phyloP scores from a whole-genome alignment of 2,888 invertebrate species.

The Tachina grossa region DNA sequence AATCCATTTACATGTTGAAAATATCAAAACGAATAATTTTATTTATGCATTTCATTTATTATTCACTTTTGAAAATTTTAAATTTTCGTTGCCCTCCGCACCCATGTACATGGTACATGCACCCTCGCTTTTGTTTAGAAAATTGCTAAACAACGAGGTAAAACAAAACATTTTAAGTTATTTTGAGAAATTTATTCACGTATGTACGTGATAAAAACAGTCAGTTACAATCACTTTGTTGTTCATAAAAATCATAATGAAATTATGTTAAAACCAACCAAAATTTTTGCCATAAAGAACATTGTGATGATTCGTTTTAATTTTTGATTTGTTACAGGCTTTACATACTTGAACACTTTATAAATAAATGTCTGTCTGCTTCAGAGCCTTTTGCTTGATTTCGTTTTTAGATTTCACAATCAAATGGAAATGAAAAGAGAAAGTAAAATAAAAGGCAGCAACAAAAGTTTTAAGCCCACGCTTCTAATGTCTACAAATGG shows the following conservation, averaged over 20 bases:
- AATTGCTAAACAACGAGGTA: background rate
- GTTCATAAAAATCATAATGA: constrained; percentile 40
- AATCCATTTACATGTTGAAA: background rate
- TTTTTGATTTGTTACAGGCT: constrained; percentile 59
- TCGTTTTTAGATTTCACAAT: constrained; percentile 45
- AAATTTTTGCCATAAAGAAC: background rate
- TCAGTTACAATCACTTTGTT: constrained; percentile 45
- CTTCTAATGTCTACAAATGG: constrained; percentile 34
- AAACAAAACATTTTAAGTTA: background rate
- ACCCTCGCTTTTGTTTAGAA: constrained; percentile 46
- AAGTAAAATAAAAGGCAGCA: background rate
- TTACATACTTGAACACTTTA: constrained; percentile 45
- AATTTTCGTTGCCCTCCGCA: background rate
- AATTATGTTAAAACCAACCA: constrained; percentile 46
- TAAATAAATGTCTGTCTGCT: constrained; percentile 9
- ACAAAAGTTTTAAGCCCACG: constrained; percentile 49
- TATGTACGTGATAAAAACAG: constrained; percentile 45
- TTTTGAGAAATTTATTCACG: constrained; percentile 27
- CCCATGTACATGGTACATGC: background rate
- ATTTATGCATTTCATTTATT: background rate
- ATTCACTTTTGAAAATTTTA: constrained; percentile 21
- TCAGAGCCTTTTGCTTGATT: background rate
- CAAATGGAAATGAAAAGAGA: constrained; percentile 20
- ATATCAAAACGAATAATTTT: background rate
- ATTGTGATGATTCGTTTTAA: constrained; percentile 31